Evolutionary conservation across 23 tunicate species (phyloP).

Genomic region (Ascidia mentula): DNA sequence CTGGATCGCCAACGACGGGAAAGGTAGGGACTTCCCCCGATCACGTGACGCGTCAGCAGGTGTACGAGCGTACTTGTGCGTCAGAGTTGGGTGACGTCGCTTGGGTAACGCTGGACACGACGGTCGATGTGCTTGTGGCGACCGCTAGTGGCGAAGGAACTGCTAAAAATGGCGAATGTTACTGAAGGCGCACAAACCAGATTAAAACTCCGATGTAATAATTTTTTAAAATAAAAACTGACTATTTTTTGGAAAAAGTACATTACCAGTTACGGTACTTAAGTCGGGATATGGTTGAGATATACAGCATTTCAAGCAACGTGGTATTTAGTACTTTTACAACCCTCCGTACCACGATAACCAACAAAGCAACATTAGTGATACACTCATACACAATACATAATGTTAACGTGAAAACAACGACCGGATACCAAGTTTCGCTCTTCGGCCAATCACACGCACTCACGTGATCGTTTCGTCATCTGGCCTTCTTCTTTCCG

Average conservation of each 20-base stretch:
- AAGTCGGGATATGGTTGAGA: no score
- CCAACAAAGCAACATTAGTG: no score
- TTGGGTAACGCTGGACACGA: neutral
- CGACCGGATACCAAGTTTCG: neutral
- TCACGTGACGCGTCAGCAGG: neutral
- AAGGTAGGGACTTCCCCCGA: neutral
- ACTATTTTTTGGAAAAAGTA: no score
- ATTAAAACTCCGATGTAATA: no score
- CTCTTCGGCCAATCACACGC: neutral
- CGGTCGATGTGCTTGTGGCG: neutral
- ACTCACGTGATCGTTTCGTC: neutral
- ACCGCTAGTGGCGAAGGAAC: neutral
- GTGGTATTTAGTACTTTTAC: no score
- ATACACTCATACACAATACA: no score
- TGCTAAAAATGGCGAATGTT: neutral
- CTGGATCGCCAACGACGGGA: no score
- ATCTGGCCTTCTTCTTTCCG: conserved; percentile 3
- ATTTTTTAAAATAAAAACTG: no score
- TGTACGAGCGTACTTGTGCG: neutral
- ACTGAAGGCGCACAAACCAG: neutral
- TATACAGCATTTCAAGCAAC: no score
- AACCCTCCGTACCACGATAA: no score
- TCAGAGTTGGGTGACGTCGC: neutral
- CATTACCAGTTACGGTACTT: no score
- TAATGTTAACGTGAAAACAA: no score